These are phyloP conservation scores for Asbolus verrucosus DNA, from an alignment of 1,140 invertebrate genomes.

Conservation along the genomic window DNA sequence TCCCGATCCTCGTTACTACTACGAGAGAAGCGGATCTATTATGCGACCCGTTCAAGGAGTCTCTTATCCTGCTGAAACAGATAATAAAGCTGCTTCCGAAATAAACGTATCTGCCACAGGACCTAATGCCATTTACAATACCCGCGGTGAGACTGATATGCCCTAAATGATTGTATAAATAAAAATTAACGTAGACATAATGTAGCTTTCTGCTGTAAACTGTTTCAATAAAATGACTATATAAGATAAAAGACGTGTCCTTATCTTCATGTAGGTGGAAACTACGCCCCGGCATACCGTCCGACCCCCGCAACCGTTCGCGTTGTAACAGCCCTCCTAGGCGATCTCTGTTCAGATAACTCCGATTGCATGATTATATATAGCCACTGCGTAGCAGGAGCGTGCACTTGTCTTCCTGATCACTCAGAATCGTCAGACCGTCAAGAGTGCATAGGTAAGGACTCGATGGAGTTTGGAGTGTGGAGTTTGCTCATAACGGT, in stretches of 20 bases:
- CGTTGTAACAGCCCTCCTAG: conserved; percentile 77
- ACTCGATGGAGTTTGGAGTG: not conserved
- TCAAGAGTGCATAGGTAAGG: conserved; percentile 78
- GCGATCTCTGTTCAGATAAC: conserved; percentile 81
- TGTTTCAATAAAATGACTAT: conserved; percentile 36
- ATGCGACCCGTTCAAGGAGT: conserved; percentile 68
- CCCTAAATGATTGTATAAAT: conserved; percentile 39
- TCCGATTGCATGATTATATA: conserved; percentile 79
- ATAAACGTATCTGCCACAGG: conserved; percentile 52
- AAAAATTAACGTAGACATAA: conserved; percentile 38
- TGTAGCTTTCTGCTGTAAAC: conserved; percentile 29
- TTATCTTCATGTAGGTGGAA: conserved; percentile 56
- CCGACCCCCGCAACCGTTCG: conserved; percentile 78
- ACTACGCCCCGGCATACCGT: conserved; percentile 65
- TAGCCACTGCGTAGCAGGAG: conserved; percentile 76
- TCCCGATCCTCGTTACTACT: conserved; percentile 77
- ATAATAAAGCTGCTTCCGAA: conserved; percentile 50
- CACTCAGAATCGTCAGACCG: conserved; percentile 76
- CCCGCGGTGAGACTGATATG: conserved; percentile 55
- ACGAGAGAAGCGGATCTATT: conserved; percentile 66
- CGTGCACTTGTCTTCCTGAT: conserved; percentile 78
- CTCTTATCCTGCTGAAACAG: conserved; percentile 52
- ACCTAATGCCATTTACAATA: conserved; percentile 56
- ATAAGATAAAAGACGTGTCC: conserved; percentile 35
- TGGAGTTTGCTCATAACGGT: conserved; percentile 3